Evolutionary conservation across 2,113 vertebrate genomes (phyloP), one percentile per base, ranked within the genome.

Genomic region (Argyrosomus japonicus): DNA sequence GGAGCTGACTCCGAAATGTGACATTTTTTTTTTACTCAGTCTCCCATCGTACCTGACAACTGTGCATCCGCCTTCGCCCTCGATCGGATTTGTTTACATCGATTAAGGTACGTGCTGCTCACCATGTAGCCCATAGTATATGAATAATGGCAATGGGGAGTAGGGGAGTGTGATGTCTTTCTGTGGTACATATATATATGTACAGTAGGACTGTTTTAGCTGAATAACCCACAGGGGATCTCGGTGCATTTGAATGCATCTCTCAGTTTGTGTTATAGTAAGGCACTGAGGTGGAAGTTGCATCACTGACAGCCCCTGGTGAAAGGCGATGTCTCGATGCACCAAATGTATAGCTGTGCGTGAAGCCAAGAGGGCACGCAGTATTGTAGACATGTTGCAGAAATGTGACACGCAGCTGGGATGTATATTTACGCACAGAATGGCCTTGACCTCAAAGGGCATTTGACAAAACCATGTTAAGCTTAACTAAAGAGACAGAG

Each of bases 1-100:
- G 67, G 75, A 65, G 74, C 78, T 78, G 57, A 50, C 32, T 86
- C 84, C 90, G 93, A 94, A 91, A 95, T 95, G 94, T 95, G 94
- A 95, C 88, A 87, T 89, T 91, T 84, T 83, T 40, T 40, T 40
- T 40, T 27, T 4, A 58, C 67, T 63, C n/a, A 1, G 54, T 65
- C 68, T 70, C 77, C 40, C n/a, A 62, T 81, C 71, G 57, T 71
- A 76, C 83, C 84, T 71, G 72, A 85, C 85, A 77, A 45, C 65
- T 51, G 82, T 83, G 91, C 87, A 70, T 68, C 85, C 63, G 75
- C 77, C 78, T 76, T 68, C 87, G 68, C 67, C 77, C 84, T 71
- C 60, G 25, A 82, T 58, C 71, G 84, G 86, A 87, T 87, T 80
- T 91, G 87, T 94, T 94, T 82, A 90, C 90, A 77, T 89, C 85